A percentile compares a stretch with the other conserved stretches of the same genome.
These are phyloP conservation scores for Meghimatium bilineatum DNA, from an alignment of 2,888 invertebrate species.

Conservation along the genomic window DNA sequence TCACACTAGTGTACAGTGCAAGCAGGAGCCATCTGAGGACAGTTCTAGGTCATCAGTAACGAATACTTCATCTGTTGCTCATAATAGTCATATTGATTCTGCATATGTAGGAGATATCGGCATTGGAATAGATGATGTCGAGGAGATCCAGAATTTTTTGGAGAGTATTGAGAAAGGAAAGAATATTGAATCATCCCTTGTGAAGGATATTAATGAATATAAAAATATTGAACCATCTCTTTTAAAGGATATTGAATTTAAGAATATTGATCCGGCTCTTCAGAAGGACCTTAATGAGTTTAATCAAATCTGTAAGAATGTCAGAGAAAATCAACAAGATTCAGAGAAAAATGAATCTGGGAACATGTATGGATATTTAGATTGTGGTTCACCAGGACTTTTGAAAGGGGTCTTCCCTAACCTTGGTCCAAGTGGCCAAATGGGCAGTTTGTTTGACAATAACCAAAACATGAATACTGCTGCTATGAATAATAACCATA, in stretches of 20 bases:
- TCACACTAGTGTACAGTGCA: constrained; percentile 71
- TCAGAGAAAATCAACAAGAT: constrained; percentile 56
- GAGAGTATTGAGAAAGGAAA: constrained; percentile 89
- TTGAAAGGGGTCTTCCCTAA: constrained; percentile 52
- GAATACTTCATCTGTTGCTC: constrained; percentile 15
- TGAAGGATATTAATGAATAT: constrained; percentile 66
- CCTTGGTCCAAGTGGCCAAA: constrained; percentile 34
- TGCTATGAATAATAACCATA: constrained; percentile 18
- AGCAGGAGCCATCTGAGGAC: constrained; percentile 82
- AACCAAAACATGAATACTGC: constrained; percentile 44
- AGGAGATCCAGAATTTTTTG: constrained; percentile 76
- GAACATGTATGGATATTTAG: constrained; percentile 52
- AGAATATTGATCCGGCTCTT: constrained; percentile 57
- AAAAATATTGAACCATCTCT: constrained; percentile 60
- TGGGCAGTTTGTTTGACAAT: constrained; percentile 51
- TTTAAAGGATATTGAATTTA: constrained; percentile 87
- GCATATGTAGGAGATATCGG: constrained; percentile 52
- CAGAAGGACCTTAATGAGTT: constrained; percentile 67
- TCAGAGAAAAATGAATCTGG: constrained; percentile 60
- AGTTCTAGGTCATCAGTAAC: constrained; percentile 12
- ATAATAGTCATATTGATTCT: constrained; percentile 51
- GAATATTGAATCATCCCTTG: constrained; percentile 57
- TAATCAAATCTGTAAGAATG: constrained; percentile 63
- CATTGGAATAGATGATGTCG: constrained; percentile 59
- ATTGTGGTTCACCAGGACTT: constrained; percentile 57